Percentiles rank a stretch among this genome's conserved stretches.
Evolutionary conservation across 2,113 vertebrate genomes (phyloP).

Genomic region (Pseudolaguvia tuberculata): DNA sequence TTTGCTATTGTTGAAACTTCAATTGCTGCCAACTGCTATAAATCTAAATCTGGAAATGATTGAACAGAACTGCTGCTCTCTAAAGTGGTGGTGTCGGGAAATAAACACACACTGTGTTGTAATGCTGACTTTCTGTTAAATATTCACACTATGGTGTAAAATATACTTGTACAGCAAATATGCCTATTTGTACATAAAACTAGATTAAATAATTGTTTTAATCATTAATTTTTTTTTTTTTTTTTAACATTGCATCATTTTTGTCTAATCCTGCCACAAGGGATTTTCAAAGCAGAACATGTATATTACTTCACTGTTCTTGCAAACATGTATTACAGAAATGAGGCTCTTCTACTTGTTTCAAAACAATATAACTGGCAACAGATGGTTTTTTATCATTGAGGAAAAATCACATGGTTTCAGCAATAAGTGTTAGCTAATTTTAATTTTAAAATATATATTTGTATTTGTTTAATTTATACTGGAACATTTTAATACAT

Average conservation of each 20-base stretch:
- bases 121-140: too few relatives aligned
- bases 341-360: not conserved
- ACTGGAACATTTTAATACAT: too few relatives aligned
- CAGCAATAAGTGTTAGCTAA: not conserved
- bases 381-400: not conserved
- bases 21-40: too few relatives aligned
- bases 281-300: not conserved
- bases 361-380: not conserved
- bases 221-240: not conserved
- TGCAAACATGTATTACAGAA: slow-evolving; percentile 14
- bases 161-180: not conserved
- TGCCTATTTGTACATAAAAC: not conserved
- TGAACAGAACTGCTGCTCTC: too few relatives aligned
- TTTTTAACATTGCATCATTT: not conserved
- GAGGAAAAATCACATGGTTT: not conserved
- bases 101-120: too few relatives aligned
- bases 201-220: not conserved
- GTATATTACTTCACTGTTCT: slow-evolving; percentile 5
- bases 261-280: not conserved
- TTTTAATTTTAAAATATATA: not conserved
- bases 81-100: too few relatives aligned
- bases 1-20: too few relatives aligned
- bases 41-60: too few relatives aligned
- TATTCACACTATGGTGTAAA: too few relatives aligned
- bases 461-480: not conserved